These are phyloP conservation scores for Ceratosolen solmsi DNA, from an alignment of 1,140 invertebrate genomes.

Conservation along the genomic window DNA sequence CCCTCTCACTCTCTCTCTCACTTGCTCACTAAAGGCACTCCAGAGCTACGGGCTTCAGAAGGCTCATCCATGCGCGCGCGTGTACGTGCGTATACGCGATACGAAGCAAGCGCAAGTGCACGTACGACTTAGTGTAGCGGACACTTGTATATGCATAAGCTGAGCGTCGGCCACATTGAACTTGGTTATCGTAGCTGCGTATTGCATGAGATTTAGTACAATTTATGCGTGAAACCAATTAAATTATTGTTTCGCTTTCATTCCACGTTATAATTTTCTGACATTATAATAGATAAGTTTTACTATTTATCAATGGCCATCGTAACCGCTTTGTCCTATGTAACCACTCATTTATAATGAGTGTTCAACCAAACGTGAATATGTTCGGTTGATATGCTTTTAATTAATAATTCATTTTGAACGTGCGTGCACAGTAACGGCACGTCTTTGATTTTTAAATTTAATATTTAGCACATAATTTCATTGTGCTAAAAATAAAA, in stretches of 20 bases:
- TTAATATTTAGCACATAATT: too few relatives aligned
- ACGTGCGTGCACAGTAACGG: too few relatives aligned
- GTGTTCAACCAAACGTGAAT: too few relatives aligned
- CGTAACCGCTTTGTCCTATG: too few relatives aligned
- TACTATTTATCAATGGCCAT: neutral
- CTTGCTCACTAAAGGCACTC: neutral
- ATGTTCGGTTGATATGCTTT: too few relatives aligned
- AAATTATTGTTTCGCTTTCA: neutral
- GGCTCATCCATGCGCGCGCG: neutral
- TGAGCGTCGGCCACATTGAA: neutral
- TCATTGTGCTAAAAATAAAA: too few relatives aligned
- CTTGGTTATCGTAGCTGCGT: neutral
- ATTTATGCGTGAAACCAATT: neutral
- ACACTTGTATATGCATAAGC: slow-evolving; percentile 3
- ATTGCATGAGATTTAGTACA: neutral
- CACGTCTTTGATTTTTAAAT: too few relatives aligned
- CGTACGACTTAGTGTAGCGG: neutral
- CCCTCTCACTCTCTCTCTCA: slow-evolving; percentile 9
- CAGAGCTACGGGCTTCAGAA: neutral
- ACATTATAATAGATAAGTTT: too few relatives aligned
- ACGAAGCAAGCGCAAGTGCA: neutral
- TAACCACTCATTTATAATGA: too few relatives aligned
- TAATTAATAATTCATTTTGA: too few relatives aligned
- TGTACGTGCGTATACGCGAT: neutral
- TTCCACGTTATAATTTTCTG: neutral